phyloP scores from a whole-genome alignment of 2,113 vertebrate species.

The Pimephales promelas region DNA sequence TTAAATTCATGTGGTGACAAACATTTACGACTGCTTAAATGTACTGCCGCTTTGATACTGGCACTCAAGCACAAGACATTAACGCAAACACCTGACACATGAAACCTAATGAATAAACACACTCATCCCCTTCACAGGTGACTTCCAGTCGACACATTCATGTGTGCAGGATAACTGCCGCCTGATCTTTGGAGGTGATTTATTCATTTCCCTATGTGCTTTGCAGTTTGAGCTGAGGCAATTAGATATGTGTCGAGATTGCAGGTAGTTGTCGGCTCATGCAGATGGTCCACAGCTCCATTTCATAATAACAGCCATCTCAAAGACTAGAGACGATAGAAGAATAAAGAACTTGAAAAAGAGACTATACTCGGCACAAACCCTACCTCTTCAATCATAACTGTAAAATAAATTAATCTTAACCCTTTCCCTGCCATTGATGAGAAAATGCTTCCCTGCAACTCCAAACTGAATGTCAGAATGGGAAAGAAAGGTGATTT shows the following conservation, averaged over 20 bases:
- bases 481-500: too few species aligned
- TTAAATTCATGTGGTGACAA: constrained; percentile 23
- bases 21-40: constrained; percentile 12
- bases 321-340: background rate
- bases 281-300: constrained; percentile 7
- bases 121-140: constrained; percentile 4
- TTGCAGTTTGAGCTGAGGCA: constrained; percentile 25
- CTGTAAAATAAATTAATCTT: background rate
- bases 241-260: constrained; percentile 36
- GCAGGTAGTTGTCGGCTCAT: background rate
- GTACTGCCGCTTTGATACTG: background rate
- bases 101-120: background rate
- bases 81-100: background rate
- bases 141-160: constrained; percentile 4
- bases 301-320: constrained; percentile 19
- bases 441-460: too few species aligned
- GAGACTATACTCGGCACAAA: background rate
- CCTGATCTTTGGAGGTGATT: background rate
- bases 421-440: too few species aligned
- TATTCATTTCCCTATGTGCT: background rate
- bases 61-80: background rate
- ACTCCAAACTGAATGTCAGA: too few species aligned
- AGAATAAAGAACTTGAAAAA: constrained; percentile 23
- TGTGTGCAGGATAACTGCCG: constrained; percentile 8
- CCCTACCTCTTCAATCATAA: constrained; percentile 16